phyloP scores from a whole-genome alignment of 2,797 vertebrate genomes.

The Lophotriccus pileatus region DNA sequence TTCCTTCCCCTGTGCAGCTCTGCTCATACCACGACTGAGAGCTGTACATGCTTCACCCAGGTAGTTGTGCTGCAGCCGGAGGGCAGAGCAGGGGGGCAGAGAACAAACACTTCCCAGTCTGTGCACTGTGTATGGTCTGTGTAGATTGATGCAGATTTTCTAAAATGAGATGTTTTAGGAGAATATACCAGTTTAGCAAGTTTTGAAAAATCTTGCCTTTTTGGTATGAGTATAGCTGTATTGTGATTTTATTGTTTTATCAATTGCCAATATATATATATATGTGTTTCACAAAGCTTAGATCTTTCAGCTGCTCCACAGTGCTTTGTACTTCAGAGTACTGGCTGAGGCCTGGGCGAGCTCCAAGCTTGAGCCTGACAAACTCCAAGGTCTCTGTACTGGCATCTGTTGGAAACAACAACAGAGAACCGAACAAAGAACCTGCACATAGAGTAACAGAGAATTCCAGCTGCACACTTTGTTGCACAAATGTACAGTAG shows the following conservation, averaged over 20 bases:
- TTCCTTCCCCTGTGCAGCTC: conserved; percentile 79
- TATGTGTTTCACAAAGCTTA: conserved; percentile 85
- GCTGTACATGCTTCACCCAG: conserved; percentile 75
- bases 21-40: conserved; percentile 73
- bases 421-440: conserved; percentile 62
- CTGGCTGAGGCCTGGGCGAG: conserved; percentile 66
- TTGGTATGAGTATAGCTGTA: conserved; percentile 84
- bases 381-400: conserved; percentile 83
- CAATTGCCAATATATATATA: conserved; percentile 82
- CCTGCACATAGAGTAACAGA: conserved; percentile 13
- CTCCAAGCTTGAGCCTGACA: conserved; percentile 82
- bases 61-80: conserved; percentile 72
- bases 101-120: conserved; percentile 63
- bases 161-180: conserved; percentile 76
- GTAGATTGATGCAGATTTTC: conserved; percentile 77
- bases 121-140: conserved; percentile 80
- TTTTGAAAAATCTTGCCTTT: conserved; percentile 71
- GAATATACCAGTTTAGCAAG: conserved; percentile 76
- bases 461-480: conserved; percentile 60
- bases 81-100: conserved; percentile 63
- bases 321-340: conserved; percentile 76
- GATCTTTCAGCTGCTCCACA: conserved; percentile 80
- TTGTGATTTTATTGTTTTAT: conserved; percentile 90
- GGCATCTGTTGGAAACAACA: conserved; percentile 75
- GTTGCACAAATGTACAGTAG: conserved; percentile 78